These are phyloP conservation scores for Drosophila serrata DNA, from an alignment of 1,140 invertebrate genomes.

Conservation along the genomic window DNA sequence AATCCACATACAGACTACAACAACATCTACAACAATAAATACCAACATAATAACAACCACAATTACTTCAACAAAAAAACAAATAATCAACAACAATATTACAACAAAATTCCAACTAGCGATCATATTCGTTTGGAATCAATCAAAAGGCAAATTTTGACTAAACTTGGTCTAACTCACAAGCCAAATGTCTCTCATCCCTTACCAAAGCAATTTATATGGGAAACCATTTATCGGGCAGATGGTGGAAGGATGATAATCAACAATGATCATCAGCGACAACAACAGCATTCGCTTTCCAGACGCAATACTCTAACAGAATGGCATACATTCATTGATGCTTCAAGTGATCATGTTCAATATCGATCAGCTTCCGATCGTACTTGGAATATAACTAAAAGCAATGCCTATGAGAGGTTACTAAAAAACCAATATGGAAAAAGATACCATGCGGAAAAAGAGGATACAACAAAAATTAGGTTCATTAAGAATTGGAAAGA, in stretches of 20 bases:
- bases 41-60: conserved; percentile 50
- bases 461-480: conserved; percentile 2
- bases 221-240: conserved; percentile 90
- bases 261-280: conserved; percentile 37
- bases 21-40: conserved; percentile 64
- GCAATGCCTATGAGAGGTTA: conserved; percentile 7
- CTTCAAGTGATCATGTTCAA: conserved; percentile 10
- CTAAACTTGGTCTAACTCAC: conserved; percentile 89
- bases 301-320: conserved; percentile 3
- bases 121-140: conserved; percentile 90
- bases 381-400: conserved; percentile 24
- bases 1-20: conserved; percentile 77
- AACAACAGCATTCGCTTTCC: conserved; percentile 6
- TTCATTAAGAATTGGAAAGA: conserved; percentile 27
- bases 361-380: conserved; percentile 14
- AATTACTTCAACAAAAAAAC: conserved; percentile 62
- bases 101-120: conserved; percentile 62
- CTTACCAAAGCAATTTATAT: conserved; percentile 89
- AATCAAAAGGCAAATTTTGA: conserved; percentile 91
- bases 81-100: conserved; percentile 34
- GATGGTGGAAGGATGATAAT: conserved; percentile 76
- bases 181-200: conserved; percentile 90
- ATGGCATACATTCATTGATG: conserved; percentile 8
- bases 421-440: conserved; percentile 15
- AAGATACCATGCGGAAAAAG: conserved; percentile 2